phyloP scores from a whole-genome alignment of 2,113 vertebrate genomes.

The Spea multiplicata region DNA sequence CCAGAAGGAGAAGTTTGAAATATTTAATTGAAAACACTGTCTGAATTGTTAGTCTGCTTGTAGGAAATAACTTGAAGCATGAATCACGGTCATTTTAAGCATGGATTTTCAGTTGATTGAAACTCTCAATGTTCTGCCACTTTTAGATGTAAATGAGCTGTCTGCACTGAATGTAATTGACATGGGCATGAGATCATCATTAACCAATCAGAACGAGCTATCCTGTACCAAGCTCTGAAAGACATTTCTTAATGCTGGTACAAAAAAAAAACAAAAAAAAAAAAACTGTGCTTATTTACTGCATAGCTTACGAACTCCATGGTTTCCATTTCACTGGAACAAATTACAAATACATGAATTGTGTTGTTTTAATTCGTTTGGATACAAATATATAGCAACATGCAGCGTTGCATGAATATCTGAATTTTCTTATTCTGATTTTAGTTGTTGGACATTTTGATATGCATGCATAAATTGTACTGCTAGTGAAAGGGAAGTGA shows the following conservation, averaged over 20 bases:
- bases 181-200: slow-evolving; percentile 46
- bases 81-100: slow-evolving; percentile 41
- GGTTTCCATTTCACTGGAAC: slow-evolving; percentile 33
- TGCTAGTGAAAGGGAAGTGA: too few species aligned
- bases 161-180: slow-evolving; percentile 47
- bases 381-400: too few species aligned
- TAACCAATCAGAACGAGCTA: slow-evolving; percentile 26
- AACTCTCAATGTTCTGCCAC: slow-evolving; percentile 44
- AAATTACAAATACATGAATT: slow-evolving; percentile 19
- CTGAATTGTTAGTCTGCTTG: slow-evolving; percentile 44
- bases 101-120: slow-evolving; percentile 46
- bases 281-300: slow-evolving; percentile 41
- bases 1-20: slow-evolving; percentile 35
- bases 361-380: background rate
- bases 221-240: slow-evolving; percentile 43
- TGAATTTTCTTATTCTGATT: too few species aligned
- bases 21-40: slow-evolving; percentile 43
- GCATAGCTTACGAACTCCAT: slow-evolving; percentile 42
- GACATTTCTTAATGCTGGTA: slow-evolving; percentile 43
- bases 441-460: too few species aligned
- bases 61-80: slow-evolving; percentile 49
- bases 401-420: too few species aligned
- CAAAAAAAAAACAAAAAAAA: background rate
- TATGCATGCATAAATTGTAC: too few species aligned
- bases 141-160: slow-evolving; percentile 50